phyloP scores from a whole-genome alignment of 2,113 vertebrate genomes.

The Boulengeromyrus knoepffleri region DNA sequence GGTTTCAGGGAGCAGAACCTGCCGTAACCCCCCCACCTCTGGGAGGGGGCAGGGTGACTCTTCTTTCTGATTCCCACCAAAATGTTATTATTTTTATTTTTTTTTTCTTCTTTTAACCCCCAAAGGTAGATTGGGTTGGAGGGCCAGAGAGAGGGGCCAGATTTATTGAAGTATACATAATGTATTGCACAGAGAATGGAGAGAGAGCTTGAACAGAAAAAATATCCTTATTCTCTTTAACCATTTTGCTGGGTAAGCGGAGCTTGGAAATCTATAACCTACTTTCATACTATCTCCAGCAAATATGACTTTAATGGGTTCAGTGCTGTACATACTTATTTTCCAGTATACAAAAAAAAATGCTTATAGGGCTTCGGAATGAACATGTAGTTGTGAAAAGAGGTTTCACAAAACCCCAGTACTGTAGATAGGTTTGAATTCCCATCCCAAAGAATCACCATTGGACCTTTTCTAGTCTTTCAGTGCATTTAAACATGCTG shows the following conservation, averaged over 20 bases:
- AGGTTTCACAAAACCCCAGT: slow-evolving; percentile 36
- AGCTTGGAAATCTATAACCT: slow-evolving; percentile 46
- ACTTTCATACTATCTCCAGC: slow-evolving; percentile 32
- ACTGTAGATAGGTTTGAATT: slow-evolving; percentile 44
- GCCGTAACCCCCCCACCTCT: slow-evolving; percentile 46
- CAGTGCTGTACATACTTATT: slow-evolving; percentile 65
- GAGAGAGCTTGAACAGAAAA: slow-evolving; percentile 8
- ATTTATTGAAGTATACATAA: slow-evolving; percentile 42
- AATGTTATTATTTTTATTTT: slow-evolving; percentile 44
- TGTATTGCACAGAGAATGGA: slow-evolving; percentile 42
- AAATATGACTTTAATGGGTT: slow-evolving; percentile 30
- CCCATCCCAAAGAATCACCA: slow-evolving; percentile 26
- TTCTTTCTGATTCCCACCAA: slow-evolving; percentile 47
- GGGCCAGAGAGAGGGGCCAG: slow-evolving; percentile 15
- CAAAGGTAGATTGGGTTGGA: slow-evolving; percentile 14
- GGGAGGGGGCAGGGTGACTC: slow-evolving; percentile 33
- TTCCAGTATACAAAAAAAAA: slow-evolving; percentile 46
- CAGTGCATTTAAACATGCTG: slow-evolving; percentile 3
- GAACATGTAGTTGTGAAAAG: slow-evolving; percentile 13
- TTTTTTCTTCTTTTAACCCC: slow-evolving; percentile 42
- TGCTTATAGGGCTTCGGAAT: slow-evolving; percentile 31
- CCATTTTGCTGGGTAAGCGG: slow-evolving; percentile 50
- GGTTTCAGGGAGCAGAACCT: slow-evolving; percentile 3
- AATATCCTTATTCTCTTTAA: slow-evolving; percentile 43
- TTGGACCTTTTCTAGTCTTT: slow-evolving; percentile 9